Evolutionary conservation across 2,888 invertebrate genomes (phyloP).

Genomic region (Diaphora mendica): DNA sequence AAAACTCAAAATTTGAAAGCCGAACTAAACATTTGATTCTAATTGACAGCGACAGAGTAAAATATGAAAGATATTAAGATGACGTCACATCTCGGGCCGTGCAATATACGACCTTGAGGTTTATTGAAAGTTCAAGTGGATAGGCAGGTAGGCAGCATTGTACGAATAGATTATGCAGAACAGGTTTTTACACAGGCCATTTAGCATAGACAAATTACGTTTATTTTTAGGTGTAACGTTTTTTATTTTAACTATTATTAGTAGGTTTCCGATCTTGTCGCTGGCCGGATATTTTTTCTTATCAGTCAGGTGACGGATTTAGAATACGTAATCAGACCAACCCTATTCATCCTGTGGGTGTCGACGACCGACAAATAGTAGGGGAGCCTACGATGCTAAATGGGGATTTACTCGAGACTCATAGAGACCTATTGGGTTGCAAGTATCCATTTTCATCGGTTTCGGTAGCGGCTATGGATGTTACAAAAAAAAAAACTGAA

Average conservation of each 20-base stretch:
- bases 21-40: neutral
- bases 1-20: neutral
- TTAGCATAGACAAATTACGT: constrained; percentile 1
- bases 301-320: neutral
- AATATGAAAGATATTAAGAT: neutral
- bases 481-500: too few relatives aligned
- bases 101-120: constrained; percentile 48
- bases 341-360: too few relatives aligned
- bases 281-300: neutral
- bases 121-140: constrained; percentile 43
- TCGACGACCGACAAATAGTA: too few relatives aligned
- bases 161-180: constrained; percentile 24
- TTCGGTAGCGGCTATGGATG: too few relatives aligned
- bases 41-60: constrained; percentile 11
- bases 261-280: neutral
- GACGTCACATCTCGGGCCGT: constrained; percentile 34
- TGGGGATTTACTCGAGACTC: too few relatives aligned
- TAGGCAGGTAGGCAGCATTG: neutral
- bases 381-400: too few relatives aligned
- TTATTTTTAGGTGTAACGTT: neutral
- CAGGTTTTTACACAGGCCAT: constrained; percentile 12
- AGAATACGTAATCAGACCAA: too few relatives aligned
- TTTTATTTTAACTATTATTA: neutral
- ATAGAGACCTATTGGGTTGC: too few relatives aligned
- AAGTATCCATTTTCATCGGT: too few relatives aligned